Conservation (phyloP, 2,888 invertebrate species). For the Drosophila phalerata region DNA sequence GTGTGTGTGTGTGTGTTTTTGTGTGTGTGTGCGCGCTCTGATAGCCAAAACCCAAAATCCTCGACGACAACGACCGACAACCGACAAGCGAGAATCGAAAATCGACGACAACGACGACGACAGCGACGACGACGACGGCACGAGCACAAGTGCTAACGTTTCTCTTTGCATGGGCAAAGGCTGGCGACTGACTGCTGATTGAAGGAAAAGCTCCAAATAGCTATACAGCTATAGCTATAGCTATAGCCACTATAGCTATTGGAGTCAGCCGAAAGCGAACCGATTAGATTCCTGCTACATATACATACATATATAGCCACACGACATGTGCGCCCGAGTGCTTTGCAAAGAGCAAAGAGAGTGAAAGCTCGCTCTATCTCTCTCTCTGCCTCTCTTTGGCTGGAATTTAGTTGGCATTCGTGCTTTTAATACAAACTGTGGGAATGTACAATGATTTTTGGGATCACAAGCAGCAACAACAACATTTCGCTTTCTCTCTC, state of each 20-base stretch:
- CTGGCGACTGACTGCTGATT: constrained; percentile 70
- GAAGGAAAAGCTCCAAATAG: constrained; percentile 66
- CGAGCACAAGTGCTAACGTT: constrained; percentile 69
- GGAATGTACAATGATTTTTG: constrained; percentile 3
- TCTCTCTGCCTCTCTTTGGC: constrained; percentile 4
- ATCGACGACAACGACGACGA: constrained; percentile 51
- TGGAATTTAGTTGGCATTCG: constrained; percentile 38
- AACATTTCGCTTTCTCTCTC: constrained; percentile 5
- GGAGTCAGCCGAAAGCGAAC: constrained; percentile 35
- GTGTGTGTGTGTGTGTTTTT: constrained; percentile 28
- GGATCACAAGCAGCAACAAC: constrained; percentile 1
- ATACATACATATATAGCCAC: too few relatives aligned
- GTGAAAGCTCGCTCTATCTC: constrained; percentile 45
- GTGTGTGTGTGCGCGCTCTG: constrained; percentile 58
- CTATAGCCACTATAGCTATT: neutral
- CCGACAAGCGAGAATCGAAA: constrained; percentile 34
- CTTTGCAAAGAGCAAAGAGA: constrained; percentile 25
- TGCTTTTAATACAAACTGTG: constrained; percentile 32
- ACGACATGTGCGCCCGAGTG: constrained; percentile 58
- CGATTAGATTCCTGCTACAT: constrained; percentile 71
- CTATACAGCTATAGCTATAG: constrained; percentile 40
- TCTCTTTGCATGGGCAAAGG: constrained; percentile 75
- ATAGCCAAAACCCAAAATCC: constrained; percentile 75
- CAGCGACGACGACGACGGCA: constrained; percentile 41
- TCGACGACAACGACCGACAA: constrained; percentile 65